These are phyloP conservation scores for Pissodes strobi DNA, from an alignment of 1,140 invertebrate genomes.

Conservation along the genomic window DNA sequence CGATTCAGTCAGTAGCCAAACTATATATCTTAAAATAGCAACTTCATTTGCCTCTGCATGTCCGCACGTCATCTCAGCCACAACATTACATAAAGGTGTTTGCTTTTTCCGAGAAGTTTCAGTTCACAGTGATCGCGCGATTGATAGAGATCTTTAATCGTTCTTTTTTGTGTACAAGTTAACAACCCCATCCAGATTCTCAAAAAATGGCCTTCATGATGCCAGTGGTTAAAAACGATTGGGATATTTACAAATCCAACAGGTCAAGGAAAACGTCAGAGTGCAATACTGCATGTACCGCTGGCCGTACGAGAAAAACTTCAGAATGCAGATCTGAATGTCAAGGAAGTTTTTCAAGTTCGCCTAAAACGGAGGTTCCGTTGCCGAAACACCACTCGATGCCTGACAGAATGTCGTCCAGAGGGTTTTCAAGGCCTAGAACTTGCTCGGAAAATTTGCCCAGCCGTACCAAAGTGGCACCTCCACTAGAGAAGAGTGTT, in stretches of 20 bases:
- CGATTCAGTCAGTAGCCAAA: slow-evolving; percentile 10
- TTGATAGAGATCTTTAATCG: slow-evolving; percentile 23
- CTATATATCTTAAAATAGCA: slow-evolving; percentile 26
- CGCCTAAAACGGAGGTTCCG: slow-evolving; percentile 66
- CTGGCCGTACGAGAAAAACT: slow-evolving; percentile 72
- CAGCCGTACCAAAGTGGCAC: slow-evolving; percentile 60
- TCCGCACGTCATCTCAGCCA: slow-evolving; percentile 10
- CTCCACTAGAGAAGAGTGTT: slow-evolving; percentile 57
- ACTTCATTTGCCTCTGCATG: background rate
- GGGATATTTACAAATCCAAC: slow-evolving; percentile 87
- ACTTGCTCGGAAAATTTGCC: slow-evolving; percentile 65
- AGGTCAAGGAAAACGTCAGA: slow-evolving; percentile 74
- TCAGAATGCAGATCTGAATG: slow-evolving; percentile 82
- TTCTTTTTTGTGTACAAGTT: too few relatives aligned
- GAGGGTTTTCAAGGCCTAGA: slow-evolving; percentile 56
- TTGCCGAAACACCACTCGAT: slow-evolving; percentile 68
- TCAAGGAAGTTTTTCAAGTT: slow-evolving; percentile 67
- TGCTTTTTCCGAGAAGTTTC: slow-evolving; percentile 10
- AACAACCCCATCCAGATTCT: too few relatives aligned
- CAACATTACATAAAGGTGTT: slow-evolving; percentile 23
- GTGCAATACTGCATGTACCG: slow-evolving; percentile 62
- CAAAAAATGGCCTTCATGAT: slow-evolving; percentile 90
- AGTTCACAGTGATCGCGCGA: slow-evolving; percentile 23
- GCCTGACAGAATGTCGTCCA: slow-evolving; percentile 60
- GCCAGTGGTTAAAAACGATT: slow-evolving; percentile 90